Percentiles rank a stretch among this genome's conserved stretches.
Evolutionary conservation across 2,797 vertebrate species (phyloP).

Genomic region (Xenops minutus): DNA sequence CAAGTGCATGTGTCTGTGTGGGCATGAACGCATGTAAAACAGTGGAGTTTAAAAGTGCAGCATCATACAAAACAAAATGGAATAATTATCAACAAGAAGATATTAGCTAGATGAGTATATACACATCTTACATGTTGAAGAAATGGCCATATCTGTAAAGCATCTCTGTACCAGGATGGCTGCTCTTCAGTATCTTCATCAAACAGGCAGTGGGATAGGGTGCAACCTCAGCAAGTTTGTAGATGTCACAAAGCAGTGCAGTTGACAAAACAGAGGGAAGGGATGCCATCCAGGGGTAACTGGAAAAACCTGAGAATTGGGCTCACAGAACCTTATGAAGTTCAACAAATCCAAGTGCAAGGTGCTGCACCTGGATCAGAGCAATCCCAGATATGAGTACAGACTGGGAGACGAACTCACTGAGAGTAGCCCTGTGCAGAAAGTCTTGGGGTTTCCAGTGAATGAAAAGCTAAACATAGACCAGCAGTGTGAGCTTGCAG

Average conservation of each 20-base stretch:
- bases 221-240: not conserved
- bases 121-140: not conserved
- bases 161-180: not conserved
- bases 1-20: fast-evolving
- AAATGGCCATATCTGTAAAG: not conserved
- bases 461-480: not conserved
- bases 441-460: fast-evolving
- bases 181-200: not conserved
- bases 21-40: not conserved
- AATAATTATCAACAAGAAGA: not conserved
- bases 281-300: not conserved
- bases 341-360: not conserved
- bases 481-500: not conserved
- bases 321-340: not conserved
- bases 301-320: not conserved
- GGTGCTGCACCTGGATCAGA: not conserved
- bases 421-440: not conserved
- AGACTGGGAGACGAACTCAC: not conserved
- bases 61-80: not conserved
- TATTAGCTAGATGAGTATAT: not conserved
- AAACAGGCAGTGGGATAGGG: not conserved
- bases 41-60: not conserved
- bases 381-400: not conserved
- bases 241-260: not conserved
- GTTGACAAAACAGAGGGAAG: not conserved